Evolutionary conservation across 1,140 invertebrate genomes (phyloP), one percentile per base, ranked within the genome.

Genomic region (Antheraea pernyi): DNA sequence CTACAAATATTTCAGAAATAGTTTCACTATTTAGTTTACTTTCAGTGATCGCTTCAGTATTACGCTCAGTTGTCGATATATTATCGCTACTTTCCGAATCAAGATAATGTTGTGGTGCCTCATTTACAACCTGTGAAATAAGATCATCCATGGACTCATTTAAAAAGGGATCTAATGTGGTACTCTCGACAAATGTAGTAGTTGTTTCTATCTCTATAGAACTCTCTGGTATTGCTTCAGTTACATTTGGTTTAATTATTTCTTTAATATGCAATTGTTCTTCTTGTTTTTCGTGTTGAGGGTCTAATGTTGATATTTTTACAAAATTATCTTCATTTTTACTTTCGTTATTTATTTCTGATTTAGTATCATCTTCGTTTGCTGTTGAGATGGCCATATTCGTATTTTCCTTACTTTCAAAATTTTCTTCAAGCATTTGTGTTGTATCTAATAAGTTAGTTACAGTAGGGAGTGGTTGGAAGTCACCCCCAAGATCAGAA

Each of bases 141-240:
- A 92, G 78, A 68, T 92, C 90, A 67, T 79, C 84, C 85, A 92
- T 90, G 0, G 90, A 91, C 69, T 85, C 88, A n/a, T 84, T 84
- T 69, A 92, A 75, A 76, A 89, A 82, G 63, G 81, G 78, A 77
- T 92, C 89, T 16, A 90, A 80, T 18, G 83, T 83, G 16, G 79
- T 81, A 65, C 68, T 65, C 67, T 78, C 71, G 48, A 73, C 30
- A 7, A 73, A 67, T 18, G 68, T 73, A 7, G 71, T 80, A n/a
- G 67, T 72, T 13, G 48, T 62, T 65, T 78, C 69, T 65, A 70
- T 48, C 61, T 70, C 66, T 42, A 53, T 18, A 59, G 61, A 46
- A 18, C 42, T 58, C 53, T 61, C 62, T 62, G 73, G 19, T 19
- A 70, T 72, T 65, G 64, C 65, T 66, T 71, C 64, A 36, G 68